Base-by-base conservation (phyloP, 2,888 invertebrate species). In the Alcis repandata region DNA sequence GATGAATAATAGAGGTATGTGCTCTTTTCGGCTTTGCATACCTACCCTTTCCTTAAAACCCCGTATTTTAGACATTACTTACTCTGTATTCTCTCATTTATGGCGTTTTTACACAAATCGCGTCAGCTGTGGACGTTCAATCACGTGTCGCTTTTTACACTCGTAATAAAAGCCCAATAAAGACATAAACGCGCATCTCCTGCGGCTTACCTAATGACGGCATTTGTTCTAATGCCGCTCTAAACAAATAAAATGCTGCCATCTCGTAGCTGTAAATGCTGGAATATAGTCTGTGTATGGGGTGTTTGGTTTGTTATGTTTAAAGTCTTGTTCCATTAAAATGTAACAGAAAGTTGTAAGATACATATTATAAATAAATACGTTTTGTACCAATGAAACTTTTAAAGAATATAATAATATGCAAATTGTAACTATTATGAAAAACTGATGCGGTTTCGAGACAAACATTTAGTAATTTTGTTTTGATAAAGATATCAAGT, bases 141-240 rank as follows among this genome's bases (percentile, higher is more conserved):
- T 83, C 82, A 76, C 80, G 75, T 78, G 78, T 79, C 70, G 60
- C 27, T 54, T 78, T 83, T 84, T 80, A 80, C 78, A 82, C 79
- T 81, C 80, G 75, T 79, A 85, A 88, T 90, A 90, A 89, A 86
- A 78, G 71, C 69, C 68, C 79, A 86, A 90, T 91, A 88, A 88
- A 90, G 83, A 76, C 82, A 90, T 90, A 89, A 90, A 90, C 72
- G 79, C 74, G 79, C 78, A 80, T 87, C 90, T 89, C 91, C 89
- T 92, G 92, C 69, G 92, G 92, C 90, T 91, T 78, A 88, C 90
- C 91, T 91, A 90, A 92, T 92, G 86, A 86, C 79, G 77, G 78
- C 83, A 82, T 88, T 89, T 84, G 85, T 66, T 56, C 80, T 86
- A 76, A 79, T 77, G 73, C 77, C 70, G 76, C 77, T 85, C 78